phyloP scores from a whole-genome alignment of 2,113 vertebrate species.

The Alectura lathami region DNA sequence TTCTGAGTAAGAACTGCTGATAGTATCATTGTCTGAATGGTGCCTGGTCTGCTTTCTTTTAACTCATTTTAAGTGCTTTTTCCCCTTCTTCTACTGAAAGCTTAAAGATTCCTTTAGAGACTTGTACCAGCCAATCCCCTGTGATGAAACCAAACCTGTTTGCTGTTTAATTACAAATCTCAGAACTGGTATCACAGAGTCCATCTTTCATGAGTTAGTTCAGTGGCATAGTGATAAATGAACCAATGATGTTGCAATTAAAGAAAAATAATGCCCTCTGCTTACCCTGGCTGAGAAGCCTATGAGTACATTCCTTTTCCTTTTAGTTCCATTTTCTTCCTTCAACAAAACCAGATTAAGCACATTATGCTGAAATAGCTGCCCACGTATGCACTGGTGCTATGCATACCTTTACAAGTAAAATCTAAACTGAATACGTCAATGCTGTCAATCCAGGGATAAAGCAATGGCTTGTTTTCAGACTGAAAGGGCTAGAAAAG shows the following conservation, averaged over 20 bases:
- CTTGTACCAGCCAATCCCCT: neutral
- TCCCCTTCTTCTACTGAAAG: neutral
- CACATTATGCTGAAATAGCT: accelerated
- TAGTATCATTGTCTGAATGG: neutral
- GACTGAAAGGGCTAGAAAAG: neutral
- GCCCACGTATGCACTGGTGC: accelerated
- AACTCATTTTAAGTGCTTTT: neutral
- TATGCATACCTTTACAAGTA: neutral
- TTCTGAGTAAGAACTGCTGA: slow-evolving; percentile 13
- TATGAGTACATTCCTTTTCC: neutral
- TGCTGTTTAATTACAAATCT: neutral
- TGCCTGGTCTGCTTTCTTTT: slow-evolving; percentile 1
- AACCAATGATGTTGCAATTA: neutral
- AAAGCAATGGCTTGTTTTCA: neutral
- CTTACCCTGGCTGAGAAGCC: neutral
- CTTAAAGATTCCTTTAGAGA: neutral
- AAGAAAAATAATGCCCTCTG: neutral
- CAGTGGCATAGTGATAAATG: neutral
- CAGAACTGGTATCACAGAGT: neutral
- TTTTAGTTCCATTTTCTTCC: neutral
- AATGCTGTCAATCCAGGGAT: neutral
- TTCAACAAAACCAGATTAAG: neutral
- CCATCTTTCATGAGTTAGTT: neutral
- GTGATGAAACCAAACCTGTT: neutral
- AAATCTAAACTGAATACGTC: accelerated